Conservation (phyloP, 2,888 invertebrate species). For the Halictus quadricinctus region DNA sequence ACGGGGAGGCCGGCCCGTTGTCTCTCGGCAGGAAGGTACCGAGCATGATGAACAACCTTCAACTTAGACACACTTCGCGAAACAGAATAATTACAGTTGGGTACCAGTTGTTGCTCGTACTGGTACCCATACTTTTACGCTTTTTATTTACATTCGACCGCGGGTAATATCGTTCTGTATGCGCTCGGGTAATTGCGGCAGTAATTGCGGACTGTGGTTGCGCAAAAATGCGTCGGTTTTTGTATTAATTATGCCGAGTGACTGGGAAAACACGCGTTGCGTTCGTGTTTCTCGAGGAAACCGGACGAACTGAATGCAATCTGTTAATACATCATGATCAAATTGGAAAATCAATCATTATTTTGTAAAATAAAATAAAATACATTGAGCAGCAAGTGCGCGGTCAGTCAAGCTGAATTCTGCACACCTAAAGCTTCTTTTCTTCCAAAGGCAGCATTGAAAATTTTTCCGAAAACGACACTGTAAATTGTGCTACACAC, state of each 20-base stretch:
- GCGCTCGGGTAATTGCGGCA: not conserved
- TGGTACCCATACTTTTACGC: conserved; percentile 15
- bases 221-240: conserved; percentile 1
- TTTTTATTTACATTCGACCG: conserved; percentile 2
- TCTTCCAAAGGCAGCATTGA: no score
- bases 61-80: conserved; percentile 63
- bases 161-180: not conserved
- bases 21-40: conserved; percentile 25
- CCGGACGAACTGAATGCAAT: not conserved
- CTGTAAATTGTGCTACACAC: no score
- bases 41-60: conserved; percentile 66
- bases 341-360: not conserved
- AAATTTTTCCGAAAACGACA: no score
- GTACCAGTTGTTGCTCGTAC: conserved; percentile 31
- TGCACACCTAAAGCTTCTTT: no score
- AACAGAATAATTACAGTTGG: conserved; percentile 51
- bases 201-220: not conserved
- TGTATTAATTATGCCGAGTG: conserved; percentile 6
- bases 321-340: not conserved
- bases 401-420: no score
- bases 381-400: no score
- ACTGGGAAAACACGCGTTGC: not conserved
- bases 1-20: conserved; percentile 13
- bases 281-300: not conserved
- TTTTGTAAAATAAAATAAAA: not conserved